phyloP scores from a whole-genome alignment of 92 coral and sea anemone genomes.

The Ricordea florida region DNA sequence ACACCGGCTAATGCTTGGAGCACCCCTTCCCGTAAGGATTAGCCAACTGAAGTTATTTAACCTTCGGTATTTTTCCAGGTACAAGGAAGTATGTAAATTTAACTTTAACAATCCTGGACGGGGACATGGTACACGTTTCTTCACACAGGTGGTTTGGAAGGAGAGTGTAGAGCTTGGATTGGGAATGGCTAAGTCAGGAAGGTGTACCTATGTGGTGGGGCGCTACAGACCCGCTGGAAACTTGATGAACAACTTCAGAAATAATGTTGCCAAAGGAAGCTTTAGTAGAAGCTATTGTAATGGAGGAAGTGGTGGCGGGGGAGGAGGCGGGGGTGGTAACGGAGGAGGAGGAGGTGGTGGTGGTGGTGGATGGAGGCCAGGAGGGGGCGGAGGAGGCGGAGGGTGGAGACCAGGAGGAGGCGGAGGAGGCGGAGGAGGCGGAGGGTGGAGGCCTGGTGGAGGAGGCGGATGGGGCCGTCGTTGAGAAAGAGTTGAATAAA shows the following conservation, averaged over 20 bases:
- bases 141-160: constrained; percentile 63
- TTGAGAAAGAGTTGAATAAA: neutral
- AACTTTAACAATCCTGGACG: constrained; percentile 29
- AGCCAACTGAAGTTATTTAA: too few relatives aligned
- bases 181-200: constrained; percentile 13
- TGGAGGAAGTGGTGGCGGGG: constrained; percentile 3
- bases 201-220: constrained; percentile 52
- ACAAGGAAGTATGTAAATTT: constrained; percentile 43
- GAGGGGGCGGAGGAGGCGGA: neutral
- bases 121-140: constrained; percentile 40
- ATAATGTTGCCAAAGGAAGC: constrained; percentile 64
- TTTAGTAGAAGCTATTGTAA: constrained; percentile 36
- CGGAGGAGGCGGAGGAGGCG: neutral
- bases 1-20: too few relatives aligned
- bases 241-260: constrained; percentile 35
- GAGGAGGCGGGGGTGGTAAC: neutral
- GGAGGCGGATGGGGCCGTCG: constrained; percentile 23
- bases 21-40: too few relatives aligned
- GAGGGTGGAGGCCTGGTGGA: constrained; percentile 3
- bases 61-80: constrained; percentile 40
- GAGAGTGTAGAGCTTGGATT: constrained; percentile 41
- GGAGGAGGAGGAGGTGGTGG: neutral
- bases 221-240: constrained; percentile 54
- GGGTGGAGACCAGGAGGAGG: neutral
- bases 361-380: too few relatives aligned